A percentile compares a stretch with the other conserved stretches of the same genome.
phyloP scores from a whole-genome alignment of 37 sponge, comb jelly and placozoan species.

The Hexactinellida sp. region DNA sequence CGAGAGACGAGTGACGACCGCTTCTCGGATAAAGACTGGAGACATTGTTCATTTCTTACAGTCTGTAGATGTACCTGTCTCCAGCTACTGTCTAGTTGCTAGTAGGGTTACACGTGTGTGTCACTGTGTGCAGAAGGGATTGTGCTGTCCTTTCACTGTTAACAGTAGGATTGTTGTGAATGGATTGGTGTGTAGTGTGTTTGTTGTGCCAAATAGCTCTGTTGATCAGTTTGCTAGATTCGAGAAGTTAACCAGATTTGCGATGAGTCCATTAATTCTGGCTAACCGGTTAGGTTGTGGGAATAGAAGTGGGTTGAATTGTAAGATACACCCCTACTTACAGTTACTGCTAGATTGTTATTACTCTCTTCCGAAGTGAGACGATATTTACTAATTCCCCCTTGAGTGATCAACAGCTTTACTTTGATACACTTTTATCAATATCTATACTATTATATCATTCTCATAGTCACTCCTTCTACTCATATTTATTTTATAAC shows the following conservation, averaged over 20 bases:
- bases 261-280: not conserved
- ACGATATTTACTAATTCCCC: too few relatives aligned
- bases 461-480: too few relatives aligned
- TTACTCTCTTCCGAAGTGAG: not conserved
- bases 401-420: too few relatives aligned
- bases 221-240: not conserved
- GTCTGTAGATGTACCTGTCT: not conserved
- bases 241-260: not conserved
- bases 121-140: not conserved
- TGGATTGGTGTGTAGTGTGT: slow-evolving; percentile 1
- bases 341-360: not conserved
- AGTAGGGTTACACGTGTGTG: not conserved
- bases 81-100: not conserved
- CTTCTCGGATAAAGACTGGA: not conserved
- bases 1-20: not conserved
- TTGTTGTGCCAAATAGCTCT: not conserved
- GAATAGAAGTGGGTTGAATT: not conserved
- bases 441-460: too few relatives aligned
- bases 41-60: not conserved
- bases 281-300: not conserved
- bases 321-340: not conserved
- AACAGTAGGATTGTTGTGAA: not conserved
- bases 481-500: too few relatives aligned
- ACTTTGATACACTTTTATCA: too few relatives aligned
- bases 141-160: not conserved